Evolutionary conservation across 2,797 vertebrate species (phyloP), one percentile per base, ranked within the genome.

Genomic region (Lateolabrax maculatus): DNA sequence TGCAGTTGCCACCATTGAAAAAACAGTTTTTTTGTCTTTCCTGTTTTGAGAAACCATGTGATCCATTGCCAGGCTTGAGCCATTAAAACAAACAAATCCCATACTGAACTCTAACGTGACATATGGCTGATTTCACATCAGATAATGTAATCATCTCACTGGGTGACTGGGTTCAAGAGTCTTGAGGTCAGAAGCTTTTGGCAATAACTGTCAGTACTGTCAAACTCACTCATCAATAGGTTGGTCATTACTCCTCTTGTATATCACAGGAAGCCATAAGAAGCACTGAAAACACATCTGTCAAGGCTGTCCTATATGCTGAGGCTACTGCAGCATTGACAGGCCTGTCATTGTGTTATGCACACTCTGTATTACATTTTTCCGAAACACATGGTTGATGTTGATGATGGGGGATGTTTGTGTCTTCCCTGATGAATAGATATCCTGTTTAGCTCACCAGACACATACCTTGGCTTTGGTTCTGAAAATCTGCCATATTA

Each of bases 191-290:
- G 51, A 65, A 39, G 71, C 67, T 70, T 52, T 39, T n/a, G 44
- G 80, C 68, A 51, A 69, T 83, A 86, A 81, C 79, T 88, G 77
- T 90, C 87, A 79, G 48, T 9, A 19, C 64, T 87, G 87, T 92
- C 87, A 76, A 83, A 84, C 64, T 77, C 74, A 55, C 71, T 70
- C 62, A 81, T 90, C 90, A 80, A 87, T 85, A 86, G 66, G 71
- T 80, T 37, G 2, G 43, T 15, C 61, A 39, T 88, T 81, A 58
- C 64, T 72, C 23, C 83, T 55, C 34, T 77, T 72, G 77, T 85
- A 71, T 48, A 80, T 86, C 71, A 81, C 78, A 68, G 29, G 61
- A 29, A 55, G 62, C 70, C 57, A 48, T 34, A 52, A 79, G 48
- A 80, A 65, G 64, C 57, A 52, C 23, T 77, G 75, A 43, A 84